phyloP scores from a whole-genome alignment of 2,797 vertebrate genomes.

The Callimico goeldii region DNA sequence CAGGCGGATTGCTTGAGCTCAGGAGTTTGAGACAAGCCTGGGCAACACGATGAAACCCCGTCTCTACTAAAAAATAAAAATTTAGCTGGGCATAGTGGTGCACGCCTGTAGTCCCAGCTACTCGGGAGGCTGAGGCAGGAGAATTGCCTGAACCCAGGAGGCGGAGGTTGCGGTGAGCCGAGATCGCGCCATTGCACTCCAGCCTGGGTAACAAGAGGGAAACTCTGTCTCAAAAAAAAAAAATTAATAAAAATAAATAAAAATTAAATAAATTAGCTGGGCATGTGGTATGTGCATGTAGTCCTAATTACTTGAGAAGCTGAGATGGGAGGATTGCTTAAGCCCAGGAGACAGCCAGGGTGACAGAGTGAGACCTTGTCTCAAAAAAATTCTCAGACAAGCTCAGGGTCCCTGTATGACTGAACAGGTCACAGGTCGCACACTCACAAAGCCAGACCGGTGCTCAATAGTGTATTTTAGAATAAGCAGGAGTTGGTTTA shows the following conservation, averaged over 20 bases:
- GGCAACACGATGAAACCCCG: neutral
- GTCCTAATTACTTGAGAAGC: neutral
- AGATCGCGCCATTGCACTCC: no score
- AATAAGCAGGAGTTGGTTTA: neutral
- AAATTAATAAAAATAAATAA: no score
- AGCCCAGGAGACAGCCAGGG: neutral
- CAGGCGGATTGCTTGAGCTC: neutral
- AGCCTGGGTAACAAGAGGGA: no score
- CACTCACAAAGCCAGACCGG: fast-evolving
- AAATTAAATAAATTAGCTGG: neutral
- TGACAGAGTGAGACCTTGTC: neutral
- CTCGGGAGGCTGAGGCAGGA: neutral
- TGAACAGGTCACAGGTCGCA: neutral
- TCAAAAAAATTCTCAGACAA: neutral
- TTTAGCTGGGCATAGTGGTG: neutral
- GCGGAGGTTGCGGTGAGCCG: no score
- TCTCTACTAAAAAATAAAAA: neutral
- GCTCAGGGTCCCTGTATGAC: neutral
- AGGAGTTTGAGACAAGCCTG: neutral
- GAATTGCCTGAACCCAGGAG: neutral
- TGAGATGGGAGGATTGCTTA: neutral
- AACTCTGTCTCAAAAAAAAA: no score
- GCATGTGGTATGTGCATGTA: neutral
- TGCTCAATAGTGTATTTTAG: neutral
- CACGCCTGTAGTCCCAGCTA: neutral